These are phyloP conservation scores for Oncopodura yosiiana DNA, from an alignment of 1,140 invertebrate genomes.

Conservation along the genomic window DNA sequence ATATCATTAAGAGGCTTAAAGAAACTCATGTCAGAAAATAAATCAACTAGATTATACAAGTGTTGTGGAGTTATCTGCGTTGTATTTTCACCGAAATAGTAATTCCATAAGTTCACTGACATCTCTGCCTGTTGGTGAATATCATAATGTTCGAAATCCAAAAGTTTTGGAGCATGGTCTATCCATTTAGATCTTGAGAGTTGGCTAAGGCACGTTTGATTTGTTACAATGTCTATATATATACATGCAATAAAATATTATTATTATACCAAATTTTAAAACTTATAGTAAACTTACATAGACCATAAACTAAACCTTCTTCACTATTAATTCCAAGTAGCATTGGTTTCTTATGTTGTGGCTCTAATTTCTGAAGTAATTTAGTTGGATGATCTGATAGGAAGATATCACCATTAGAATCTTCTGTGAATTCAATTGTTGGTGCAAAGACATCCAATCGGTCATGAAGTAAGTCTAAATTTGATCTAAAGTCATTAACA, in stretches of 20 bases:
- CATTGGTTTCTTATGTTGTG: conserved; percentile 8
- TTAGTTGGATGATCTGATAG: conserved; percentile 17
- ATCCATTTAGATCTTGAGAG: conserved; percentile 17
- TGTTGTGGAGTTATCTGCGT: too few relatives aligned
- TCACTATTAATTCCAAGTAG: conserved; percentile 18
- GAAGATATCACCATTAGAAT: conserved; percentile 15
- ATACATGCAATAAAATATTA: background rate
- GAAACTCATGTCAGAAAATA: too few relatives aligned
- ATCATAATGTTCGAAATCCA: conserved; percentile 20
- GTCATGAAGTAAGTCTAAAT: conserved; percentile 21
- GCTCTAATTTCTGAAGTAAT: conserved; percentile 10
- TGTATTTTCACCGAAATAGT: too few relatives aligned
- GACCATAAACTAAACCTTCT: conserved; percentile 23
- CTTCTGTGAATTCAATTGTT: conserved; percentile 6
- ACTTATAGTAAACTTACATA: conserved; percentile 9
- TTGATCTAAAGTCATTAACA: too few relatives aligned
- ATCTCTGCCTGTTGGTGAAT: conserved; percentile 2
- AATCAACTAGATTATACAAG: too few relatives aligned
- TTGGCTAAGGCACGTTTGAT: conserved; percentile 1
- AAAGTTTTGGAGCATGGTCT: conserved; percentile 8
- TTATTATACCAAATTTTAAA: background rate
- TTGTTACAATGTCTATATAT: conserved; percentile 6
- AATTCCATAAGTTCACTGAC: conserved; percentile 15
- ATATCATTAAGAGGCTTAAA: too few relatives aligned
- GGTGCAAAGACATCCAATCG: conserved; percentile 19